These are phyloP conservation scores for Notiomystis cincta DNA, from an alignment of 2,113 vertebrate species.

Conservation along the genomic window DNA sequence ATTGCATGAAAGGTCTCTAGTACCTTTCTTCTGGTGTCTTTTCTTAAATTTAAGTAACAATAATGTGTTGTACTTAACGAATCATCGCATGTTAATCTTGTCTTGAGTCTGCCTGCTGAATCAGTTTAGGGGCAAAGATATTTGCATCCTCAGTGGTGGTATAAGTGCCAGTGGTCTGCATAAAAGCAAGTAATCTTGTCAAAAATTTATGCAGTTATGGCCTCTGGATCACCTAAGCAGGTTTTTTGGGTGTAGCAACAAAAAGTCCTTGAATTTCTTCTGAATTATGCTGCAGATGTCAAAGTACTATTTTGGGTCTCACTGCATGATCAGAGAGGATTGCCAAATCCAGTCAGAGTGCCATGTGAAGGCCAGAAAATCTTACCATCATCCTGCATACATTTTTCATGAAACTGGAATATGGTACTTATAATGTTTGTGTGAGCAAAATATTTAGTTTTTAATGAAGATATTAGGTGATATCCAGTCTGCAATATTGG, in stretches of 20 bases:
- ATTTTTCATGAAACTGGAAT: neutral
- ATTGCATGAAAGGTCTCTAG: neutral
- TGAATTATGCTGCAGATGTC: neutral
- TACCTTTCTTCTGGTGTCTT: neutral
- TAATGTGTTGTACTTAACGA: neutral
- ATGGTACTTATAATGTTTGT: neutral
- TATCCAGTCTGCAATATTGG: neutral
- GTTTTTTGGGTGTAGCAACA: neutral
- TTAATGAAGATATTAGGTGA: neutral
- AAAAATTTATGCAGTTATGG: neutral
- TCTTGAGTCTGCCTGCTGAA: neutral
- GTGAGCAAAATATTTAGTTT: neutral
- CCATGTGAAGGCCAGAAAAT: neutral
- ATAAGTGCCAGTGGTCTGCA: neutral
- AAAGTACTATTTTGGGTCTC: neutral
- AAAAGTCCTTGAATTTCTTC: neutral
- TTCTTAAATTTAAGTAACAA: neutral
- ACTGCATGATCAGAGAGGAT: neutral
- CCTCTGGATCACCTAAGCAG: neutral
- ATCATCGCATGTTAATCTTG: neutral
- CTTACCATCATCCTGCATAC: neutral
- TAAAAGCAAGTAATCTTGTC: neutral
- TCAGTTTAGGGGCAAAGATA: accelerated
- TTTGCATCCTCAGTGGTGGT: accelerated
- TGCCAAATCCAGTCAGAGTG: neutral